Conservation (phyloP, 2,888 invertebrate genomes). For the Unio pictorum region DNA sequence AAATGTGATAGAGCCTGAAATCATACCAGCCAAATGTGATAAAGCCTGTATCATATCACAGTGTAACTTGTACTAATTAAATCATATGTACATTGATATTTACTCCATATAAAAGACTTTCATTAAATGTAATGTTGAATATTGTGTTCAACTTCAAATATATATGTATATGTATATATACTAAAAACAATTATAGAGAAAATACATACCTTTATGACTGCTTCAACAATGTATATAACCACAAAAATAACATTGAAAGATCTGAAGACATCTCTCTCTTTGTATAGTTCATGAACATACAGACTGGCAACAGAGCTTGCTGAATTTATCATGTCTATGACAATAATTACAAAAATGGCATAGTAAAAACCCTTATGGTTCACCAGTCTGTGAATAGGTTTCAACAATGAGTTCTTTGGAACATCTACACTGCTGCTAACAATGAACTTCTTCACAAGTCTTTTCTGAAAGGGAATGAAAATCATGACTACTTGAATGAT, state of each 20-base stretch:
- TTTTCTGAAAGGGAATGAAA: conserved; percentile 40
- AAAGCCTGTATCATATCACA: too few relatives aligned
- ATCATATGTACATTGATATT: too few relatives aligned
- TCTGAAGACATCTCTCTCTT: conserved; percentile 33
- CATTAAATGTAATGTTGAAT: too few relatives aligned
- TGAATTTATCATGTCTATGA: conserved; percentile 49
- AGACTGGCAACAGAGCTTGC: conserved; percentile 41
- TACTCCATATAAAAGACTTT: too few relatives aligned
- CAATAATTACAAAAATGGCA: conserved; percentile 44
- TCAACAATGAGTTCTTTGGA: conserved; percentile 23
- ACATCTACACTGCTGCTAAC: conserved; percentile 17
- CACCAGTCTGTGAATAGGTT: conserved; percentile 21
- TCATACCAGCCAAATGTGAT: too few relatives aligned
- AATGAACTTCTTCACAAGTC: conserved; percentile 34
- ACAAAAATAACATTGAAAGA: conserved; percentile 51
- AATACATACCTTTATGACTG: conserved; percentile 49
- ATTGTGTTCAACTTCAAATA: too few relatives aligned
- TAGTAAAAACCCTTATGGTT: conserved; percentile 41
- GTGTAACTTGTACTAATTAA: too few relatives aligned
- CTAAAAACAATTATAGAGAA: too few relatives aligned
- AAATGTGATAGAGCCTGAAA: too few relatives aligned
- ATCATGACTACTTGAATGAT: too few relatives aligned
- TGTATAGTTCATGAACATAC: conserved; percentile 28
- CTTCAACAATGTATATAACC: conserved; percentile 54
- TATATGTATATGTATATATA: not conserved